Evolutionary conservation across 2,888 invertebrate species (phyloP).

Genomic region (Linnaemya vulpina): DNA sequence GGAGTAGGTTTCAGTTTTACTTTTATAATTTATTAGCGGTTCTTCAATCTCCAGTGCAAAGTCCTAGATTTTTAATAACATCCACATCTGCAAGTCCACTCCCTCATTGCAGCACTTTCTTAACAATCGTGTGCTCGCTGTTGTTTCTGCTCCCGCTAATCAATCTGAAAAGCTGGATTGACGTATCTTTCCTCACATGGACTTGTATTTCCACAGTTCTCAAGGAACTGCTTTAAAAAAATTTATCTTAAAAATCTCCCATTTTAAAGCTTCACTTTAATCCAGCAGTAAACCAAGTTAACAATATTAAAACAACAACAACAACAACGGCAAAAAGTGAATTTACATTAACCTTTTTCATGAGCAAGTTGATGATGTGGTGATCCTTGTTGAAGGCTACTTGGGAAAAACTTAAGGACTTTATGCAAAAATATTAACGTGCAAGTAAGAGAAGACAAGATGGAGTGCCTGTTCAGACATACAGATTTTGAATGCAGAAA

Average conservation of each 20-base stretch:
- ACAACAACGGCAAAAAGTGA: too few species aligned
- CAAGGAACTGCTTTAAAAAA: neutral
- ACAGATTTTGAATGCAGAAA: slow-evolving; percentile 24
- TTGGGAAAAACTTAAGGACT: slow-evolving; percentile 34
- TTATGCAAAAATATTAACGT: slow-evolving; percentile 48
- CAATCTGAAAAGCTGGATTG: too few species aligned
- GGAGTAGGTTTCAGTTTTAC: too few species aligned
- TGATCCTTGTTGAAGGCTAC: slow-evolving; percentile 40
- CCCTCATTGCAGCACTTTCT: too few species aligned
- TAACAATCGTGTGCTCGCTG: too few species aligned
- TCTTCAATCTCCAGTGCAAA: too few species aligned
- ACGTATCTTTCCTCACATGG: too few species aligned
- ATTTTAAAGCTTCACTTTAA: neutral
- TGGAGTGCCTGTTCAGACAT: slow-evolving; percentile 51
- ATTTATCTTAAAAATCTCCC: neutral
- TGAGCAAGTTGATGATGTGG: slow-evolving; percentile 23
- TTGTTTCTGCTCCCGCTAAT: too few species aligned
- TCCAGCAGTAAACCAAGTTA: neutral
- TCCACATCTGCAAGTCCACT: too few species aligned
- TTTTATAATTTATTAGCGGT: too few species aligned
- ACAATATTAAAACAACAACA: neutral
- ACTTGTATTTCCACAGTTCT: too few species aligned
- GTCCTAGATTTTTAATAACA: too few species aligned
- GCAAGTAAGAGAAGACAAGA: slow-evolving; percentile 17
- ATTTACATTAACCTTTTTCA: slow-evolving; percentile 19